These are phyloP conservation scores for Napeogenes sylphis DNA, from an alignment of 2,888 invertebrate genomes.

Conservation along the genomic window DNA sequence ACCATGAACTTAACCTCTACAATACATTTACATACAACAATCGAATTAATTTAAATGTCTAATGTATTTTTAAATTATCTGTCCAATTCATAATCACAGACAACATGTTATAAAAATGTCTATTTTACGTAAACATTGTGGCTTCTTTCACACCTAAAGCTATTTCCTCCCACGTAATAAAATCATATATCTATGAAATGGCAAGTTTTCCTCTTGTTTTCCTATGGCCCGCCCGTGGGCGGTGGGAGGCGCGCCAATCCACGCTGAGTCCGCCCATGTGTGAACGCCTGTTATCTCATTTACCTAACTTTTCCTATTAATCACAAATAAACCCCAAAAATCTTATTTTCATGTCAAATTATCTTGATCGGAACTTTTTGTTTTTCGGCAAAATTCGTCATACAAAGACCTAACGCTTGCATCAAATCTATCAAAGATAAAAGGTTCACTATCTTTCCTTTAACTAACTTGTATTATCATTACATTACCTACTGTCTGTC, in stretches of 20 bases:
- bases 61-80: constrained; percentile 36
- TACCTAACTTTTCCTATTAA: constrained; percentile 39
- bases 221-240: constrained; percentile 66
- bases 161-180: constrained; percentile 52
- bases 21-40: constrained; percentile 73
- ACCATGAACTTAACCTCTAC: constrained; percentile 75
- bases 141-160: not conserved
- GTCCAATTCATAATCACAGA: too few species aligned
- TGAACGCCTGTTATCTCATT: constrained; percentile 46
- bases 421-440: too few species aligned
- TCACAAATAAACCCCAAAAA: constrained; percentile 30
- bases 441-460: too few species aligned
- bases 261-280: constrained; percentile 62
- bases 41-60: constrained; percentile 49
- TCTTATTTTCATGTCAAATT: constrained; percentile 19
- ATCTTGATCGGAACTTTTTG: constrained; percentile 12
- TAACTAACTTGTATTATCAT: constrained; percentile 26
- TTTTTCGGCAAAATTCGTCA: too few species aligned
- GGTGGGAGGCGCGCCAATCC: constrained; percentile 78
- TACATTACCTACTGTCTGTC: constrained; percentile 26
- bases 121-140: not conserved
- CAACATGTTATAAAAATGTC: not conserved
- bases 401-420: too few species aligned
- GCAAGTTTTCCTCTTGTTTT: constrained; percentile 64
- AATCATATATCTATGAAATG: constrained; percentile 43